phyloP scores from a whole-genome alignment of 1,140 invertebrate genomes.

The Lethocerus indicus region DNA sequence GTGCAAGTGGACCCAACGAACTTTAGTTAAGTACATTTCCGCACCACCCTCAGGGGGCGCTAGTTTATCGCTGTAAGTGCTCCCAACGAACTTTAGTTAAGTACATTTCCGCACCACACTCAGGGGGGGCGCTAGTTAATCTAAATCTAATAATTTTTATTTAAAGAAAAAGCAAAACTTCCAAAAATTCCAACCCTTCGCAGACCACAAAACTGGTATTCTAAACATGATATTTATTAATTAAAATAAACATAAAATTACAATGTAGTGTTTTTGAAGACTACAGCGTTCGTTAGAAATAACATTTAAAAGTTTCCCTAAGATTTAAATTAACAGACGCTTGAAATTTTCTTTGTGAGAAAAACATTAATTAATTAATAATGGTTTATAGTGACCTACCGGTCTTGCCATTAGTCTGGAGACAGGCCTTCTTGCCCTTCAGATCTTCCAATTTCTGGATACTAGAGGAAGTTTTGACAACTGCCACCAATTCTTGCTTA shows the following conservation, averaged over 20 bases:
- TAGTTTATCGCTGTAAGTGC: too few species aligned
- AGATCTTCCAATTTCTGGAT: conserved; percentile 26
- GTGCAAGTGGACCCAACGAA: too few species aligned
- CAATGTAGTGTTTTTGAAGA: not conserved
- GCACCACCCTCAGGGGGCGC: too few species aligned
- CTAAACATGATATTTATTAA: not conserved
- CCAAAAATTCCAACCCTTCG: too few species aligned
- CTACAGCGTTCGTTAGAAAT: not conserved
- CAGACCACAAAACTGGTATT: too few species aligned
- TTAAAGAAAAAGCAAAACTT: too few species aligned
- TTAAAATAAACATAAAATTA: not conserved
- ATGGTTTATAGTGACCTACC: conserved; percentile 18
- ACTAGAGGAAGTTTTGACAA: conserved; percentile 30
- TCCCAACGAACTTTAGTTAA: too few species aligned
- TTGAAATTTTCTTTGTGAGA: not conserved
- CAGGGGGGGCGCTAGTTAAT: too few species aligned
- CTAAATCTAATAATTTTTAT: too few species aligned
- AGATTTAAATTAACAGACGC: not conserved
- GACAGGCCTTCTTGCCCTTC: conserved; percentile 36
- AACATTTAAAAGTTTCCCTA: not conserved
- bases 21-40: too few species aligned
- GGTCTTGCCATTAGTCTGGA: conserved; percentile 19
- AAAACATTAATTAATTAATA: not conserved
- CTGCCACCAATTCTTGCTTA: conserved; percentile 34
- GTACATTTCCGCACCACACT: too few species aligned